Conservation (phyloP, 2,113 vertebrate species). For the Dromaius novaehollandiae region DNA sequence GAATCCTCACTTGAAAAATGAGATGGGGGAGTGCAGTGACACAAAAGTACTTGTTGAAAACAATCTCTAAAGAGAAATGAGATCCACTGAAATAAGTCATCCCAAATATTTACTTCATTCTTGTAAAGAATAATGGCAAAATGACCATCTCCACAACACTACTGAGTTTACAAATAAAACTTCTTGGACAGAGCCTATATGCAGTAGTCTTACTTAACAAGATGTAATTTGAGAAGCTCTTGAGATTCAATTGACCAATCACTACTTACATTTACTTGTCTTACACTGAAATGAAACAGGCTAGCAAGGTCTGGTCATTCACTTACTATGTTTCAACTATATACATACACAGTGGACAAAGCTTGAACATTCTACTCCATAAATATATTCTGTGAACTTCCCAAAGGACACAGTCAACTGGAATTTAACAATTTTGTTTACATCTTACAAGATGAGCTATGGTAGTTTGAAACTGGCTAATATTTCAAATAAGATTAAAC, state of each 20-base stretch:
- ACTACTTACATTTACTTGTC: neutral
- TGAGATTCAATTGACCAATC: rapidly evolving
- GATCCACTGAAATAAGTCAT: neutral
- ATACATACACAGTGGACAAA: neutral
- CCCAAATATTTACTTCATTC: neutral
- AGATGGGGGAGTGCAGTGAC: neutral
- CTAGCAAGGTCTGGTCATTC: neutral
- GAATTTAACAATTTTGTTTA: neutral
- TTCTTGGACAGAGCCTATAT: neutral
- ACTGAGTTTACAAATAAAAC: neutral
- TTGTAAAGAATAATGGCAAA: neutral
- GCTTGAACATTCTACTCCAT: neutral
- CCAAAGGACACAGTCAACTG: neutral
- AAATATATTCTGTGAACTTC: rapidly evolving
- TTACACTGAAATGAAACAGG: neutral
- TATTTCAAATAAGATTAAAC: neutral
- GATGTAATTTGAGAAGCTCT: neutral
- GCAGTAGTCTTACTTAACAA: neutral
- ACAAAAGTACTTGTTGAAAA: neutral
- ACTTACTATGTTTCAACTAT: neutral
- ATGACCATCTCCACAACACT: neutral
- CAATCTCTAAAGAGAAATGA: neutral
- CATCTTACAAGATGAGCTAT: neutral
- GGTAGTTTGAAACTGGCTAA: neutral
- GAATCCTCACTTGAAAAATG: conserved; percentile 13